Percentiles rank a stretch among this genome's conserved stretches.
Evolutionary conservation across 1,140 invertebrate species (phyloP).

Genomic region (Heliconius congener): DNA sequence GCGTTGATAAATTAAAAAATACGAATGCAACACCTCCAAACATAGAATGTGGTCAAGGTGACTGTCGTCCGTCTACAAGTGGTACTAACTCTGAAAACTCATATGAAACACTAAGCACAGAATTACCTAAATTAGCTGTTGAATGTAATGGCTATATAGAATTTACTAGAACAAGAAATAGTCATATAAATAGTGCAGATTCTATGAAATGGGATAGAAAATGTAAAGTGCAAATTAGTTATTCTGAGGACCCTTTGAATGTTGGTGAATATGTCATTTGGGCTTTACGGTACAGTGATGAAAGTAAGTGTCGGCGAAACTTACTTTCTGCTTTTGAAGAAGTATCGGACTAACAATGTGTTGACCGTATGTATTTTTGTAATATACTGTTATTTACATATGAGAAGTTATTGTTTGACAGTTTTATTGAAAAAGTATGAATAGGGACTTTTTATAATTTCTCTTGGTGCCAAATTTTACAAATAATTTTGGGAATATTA

Average conservation of each 20-base stretch:
- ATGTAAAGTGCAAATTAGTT: constrained; percentile 82
- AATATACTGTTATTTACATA: not conserved
- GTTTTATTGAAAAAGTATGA: not conserved
- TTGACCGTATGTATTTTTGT: not conserved
- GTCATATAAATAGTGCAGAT: constrained; percentile 59
- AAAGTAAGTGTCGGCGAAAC: constrained; percentile 82
- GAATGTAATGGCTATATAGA: constrained; percentile 80
- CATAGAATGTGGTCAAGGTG: constrained; percentile 71
- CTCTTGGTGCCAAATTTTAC: not conserved
- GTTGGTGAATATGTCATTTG: constrained; percentile 82
- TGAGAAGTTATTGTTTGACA: not conserved
- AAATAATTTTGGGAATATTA: not conserved
- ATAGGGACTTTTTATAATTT: not conserved
- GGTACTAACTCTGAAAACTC: constrained; percentile 60
- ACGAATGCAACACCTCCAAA: constrained; percentile 65
- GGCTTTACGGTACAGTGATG: constrained; percentile 82
- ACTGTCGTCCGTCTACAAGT: constrained; percentile 74
- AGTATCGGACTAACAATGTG: constrained; percentile 50
- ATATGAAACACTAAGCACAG: constrained; percentile 64
- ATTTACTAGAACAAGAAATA: constrained; percentile 79
- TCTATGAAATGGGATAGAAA: constrained; percentile 82
- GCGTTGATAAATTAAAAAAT: constrained; percentile 50
- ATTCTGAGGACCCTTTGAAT: constrained; percentile 76
- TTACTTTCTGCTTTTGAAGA: constrained; percentile 79
- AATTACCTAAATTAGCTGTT: constrained; percentile 64